Conservation (phyloP, 2,797 vertebrate species). For the Calcarius lapponicus region DNA sequence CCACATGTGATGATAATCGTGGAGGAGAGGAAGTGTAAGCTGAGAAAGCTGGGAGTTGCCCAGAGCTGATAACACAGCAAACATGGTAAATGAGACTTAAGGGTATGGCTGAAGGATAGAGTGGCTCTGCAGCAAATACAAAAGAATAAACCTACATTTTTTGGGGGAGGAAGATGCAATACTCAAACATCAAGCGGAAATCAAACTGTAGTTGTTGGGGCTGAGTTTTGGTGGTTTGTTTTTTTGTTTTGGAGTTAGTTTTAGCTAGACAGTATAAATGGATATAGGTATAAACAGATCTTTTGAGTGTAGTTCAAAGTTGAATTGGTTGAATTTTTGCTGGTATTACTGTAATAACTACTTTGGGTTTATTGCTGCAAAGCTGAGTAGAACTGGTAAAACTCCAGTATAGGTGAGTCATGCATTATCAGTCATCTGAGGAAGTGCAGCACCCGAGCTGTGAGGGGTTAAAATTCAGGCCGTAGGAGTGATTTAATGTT, state of each 20-base stretch:
- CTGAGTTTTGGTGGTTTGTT: not conserved
- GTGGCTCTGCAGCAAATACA: not conserved
- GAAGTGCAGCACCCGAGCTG: not conserved
- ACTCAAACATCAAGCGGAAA: not conserved
- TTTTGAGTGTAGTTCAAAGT: not conserved
- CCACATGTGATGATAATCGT: fast-evolving
- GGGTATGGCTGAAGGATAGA: not conserved
- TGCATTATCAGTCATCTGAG: not conserved
- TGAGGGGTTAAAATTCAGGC: not conserved
- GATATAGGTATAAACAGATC: not conserved
- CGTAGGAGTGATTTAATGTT: not conserved
- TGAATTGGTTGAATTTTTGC: not conserved
- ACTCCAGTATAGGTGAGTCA: not conserved
- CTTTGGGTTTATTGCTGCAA: not conserved
- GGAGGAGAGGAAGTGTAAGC: not conserved
- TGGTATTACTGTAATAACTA: not conserved
- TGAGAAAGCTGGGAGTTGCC: not conserved
- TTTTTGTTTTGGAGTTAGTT: not conserved
- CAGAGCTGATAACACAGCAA: not conserved
- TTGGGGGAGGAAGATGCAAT: not conserved
- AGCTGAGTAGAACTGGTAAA: not conserved
- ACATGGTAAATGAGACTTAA: not conserved
- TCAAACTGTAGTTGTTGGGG: not conserved
- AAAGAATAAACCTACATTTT: not conserved
- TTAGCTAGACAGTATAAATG: not conserved